Evolutionary conservation across 2,888 invertebrate genomes (phyloP), one percentile per base, ranked within the genome.

Genomic region (Orgyia antiqua): DNA sequence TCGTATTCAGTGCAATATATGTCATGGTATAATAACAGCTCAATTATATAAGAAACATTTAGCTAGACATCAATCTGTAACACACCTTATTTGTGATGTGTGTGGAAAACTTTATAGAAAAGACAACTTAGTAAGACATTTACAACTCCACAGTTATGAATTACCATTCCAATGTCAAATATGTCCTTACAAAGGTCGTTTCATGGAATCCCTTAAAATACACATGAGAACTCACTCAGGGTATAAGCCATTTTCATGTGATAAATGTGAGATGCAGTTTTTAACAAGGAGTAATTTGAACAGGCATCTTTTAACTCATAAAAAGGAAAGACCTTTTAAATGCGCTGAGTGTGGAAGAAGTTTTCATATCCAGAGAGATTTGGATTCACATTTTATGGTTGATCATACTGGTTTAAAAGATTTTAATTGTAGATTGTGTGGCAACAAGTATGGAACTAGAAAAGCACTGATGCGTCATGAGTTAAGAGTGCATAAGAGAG

Each of bases 381-480:
- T 72, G 47, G 65, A 68, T 28, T 30, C 55, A 6, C 78, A 78
- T 66, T 58, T 64, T 29, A 68, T 62, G 36, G 51, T 59, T 17
- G 72, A 76, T 45, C 77, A 77, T 51, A 55, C 47, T 13, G 76
- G 76, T 1, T 48, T 72, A 0, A 74, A 69, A 30, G 69, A 74
- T 29, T 71, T 61, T 46, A 41, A 40, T 6, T 78, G 78, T 31
- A 51, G 38, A 21, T 20, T 68, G 6, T 78, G 78, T 52, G 68
- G 63, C 0, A 76, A 69, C 39, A 73, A 70, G 27, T 77, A 72
- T 63, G 66, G 69, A 0, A 68, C 66, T 6, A 67, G 59, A 19
- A 76, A 70, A 45, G 67, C 68, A 7, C 34, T 76, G 2, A 72
- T 73, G 74, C 64, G 72, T 27, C 78, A 77, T 51, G 71, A 75